These are phyloP conservation scores for Pipa parva DNA, from an alignment of 2,113 vertebrate species.

Conservation along the genomic window DNA sequence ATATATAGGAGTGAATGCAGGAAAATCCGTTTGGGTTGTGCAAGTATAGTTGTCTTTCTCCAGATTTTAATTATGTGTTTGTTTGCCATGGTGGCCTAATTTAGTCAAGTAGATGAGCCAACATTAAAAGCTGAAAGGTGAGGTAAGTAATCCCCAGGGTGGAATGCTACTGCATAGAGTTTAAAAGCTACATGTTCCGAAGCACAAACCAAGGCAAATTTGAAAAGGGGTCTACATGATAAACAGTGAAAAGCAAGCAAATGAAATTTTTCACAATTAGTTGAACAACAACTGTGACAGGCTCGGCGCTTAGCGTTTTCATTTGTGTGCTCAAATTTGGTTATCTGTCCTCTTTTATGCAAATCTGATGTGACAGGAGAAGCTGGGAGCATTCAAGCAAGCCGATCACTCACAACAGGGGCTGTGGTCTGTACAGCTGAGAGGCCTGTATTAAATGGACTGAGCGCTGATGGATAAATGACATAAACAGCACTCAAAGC, in stretches of 20 bases:
- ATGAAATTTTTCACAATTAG: slow-evolving; percentile 99
- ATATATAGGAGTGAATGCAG: slow-evolving; percentile 49
- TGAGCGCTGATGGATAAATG: slow-evolving; percentile 72
- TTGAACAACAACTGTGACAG: slow-evolving; percentile 87
- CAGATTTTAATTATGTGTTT: slow-evolving; percentile 79
- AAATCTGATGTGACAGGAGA: slow-evolving; percentile 82
- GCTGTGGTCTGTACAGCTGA: slow-evolving; percentile 63
- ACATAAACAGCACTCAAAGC: slow-evolving; percentile 64
- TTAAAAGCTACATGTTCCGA: slow-evolving; percentile 68
- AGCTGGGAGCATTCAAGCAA: slow-evolving; percentile 75
- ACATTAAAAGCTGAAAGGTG: slow-evolving; percentile 78
- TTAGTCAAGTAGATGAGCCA: slow-evolving; percentile 75
- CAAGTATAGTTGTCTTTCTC: slow-evolving; percentile 65
- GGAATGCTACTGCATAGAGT: slow-evolving; percentile 61
- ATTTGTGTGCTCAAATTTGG: slow-evolving; percentile 91
- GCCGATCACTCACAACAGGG: slow-evolving; percentile 81
- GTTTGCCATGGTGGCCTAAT: slow-evolving; percentile 76
- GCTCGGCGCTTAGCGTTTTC: slow-evolving; percentile 78
- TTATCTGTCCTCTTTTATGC: slow-evolving; percentile 89
- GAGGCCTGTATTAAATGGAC: slow-evolving; percentile 71
- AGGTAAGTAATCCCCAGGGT: slow-evolving; percentile 80
- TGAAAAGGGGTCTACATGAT: slow-evolving; percentile 76
- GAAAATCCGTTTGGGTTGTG: slow-evolving; percentile 67
- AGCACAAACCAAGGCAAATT: slow-evolving; percentile 62
- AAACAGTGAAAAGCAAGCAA: slow-evolving; percentile 79